Base-by-base conservation (phyloP, 2,888 invertebrate genomes). In the Agrotis puta region DNA sequence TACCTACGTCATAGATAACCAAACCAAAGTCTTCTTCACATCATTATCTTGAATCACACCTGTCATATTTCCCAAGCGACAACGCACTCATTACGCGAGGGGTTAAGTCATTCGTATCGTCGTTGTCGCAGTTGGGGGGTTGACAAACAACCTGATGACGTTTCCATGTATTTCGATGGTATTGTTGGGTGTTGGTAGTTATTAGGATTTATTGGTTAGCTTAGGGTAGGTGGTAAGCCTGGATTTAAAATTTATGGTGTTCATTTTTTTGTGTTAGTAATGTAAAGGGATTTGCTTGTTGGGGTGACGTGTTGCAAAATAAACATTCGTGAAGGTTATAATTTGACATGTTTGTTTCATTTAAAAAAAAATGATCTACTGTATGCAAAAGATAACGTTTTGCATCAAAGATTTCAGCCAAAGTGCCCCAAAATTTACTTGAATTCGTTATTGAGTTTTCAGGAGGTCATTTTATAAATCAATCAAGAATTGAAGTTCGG, bases 81-180 rank as follows among this genome's bases (percentile, higher is more conserved):
- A 4, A 18, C 14, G 24, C 65, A 39, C 61, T 88, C 88, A 88
- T 89, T 88, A 77, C 73, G 24, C 11, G 73, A 83, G 89, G n/a
- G 90, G 90, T 88, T 90, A 85, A 88, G 86, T 89, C 87, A 90
- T 89, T 89, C 88, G 89, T 88, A 87, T 88, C 57, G 39, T 45
- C 22, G 79, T 79, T 77, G 84, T 75, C 79, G 80, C 79, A 70
- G 48, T n/a, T 27, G 61, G 64, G 73, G 80, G 82, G 78, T 79
- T 78, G 50, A 48, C 72, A 61, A 73, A 75, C 70, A 61, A 57
- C 51, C 64, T 65, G 62, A 73, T 75, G 71, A 66, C 64, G 69
- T 66, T 75, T 68, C 73, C 75, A 74, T 74, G 59, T 74, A 53
- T 16, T 62, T 64, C 18, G n/a, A 43, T 43, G 54, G 33, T 51